Percentiles rank a stretch among this genome's conserved stretches.
These are phyloP conservation scores for Drosophila subsilvestris DNA, from an alignment of 2,888 invertebrate genomes.

Conservation along the genomic window DNA sequence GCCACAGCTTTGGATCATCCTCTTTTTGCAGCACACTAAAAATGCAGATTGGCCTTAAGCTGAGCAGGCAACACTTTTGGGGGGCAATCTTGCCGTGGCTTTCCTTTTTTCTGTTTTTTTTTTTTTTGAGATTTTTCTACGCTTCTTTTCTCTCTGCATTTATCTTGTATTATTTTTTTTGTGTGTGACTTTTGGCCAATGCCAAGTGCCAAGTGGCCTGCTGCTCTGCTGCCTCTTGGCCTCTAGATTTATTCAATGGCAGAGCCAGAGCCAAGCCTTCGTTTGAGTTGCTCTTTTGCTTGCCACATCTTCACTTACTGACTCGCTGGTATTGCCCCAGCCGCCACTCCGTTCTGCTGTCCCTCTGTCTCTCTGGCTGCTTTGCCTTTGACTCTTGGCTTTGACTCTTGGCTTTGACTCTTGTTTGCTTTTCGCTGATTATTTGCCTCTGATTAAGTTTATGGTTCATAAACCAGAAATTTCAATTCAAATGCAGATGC, in stretches of 20 bases:
- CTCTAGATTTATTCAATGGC: constrained; percentile 34
- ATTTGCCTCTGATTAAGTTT: constrained; percentile 69
- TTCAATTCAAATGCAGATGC: constrained; percentile 38
- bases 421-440: constrained; percentile 61
- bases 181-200: constrained; percentile 2
- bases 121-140: constrained; percentile 1
- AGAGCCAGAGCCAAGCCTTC: constrained; percentile 47
- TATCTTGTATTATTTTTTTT: constrained; percentile 8
- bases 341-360: background rate
- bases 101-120: constrained; percentile 4
- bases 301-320: constrained; percentile 1
- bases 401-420: constrained; percentile 16
- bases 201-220: constrained; percentile 22
- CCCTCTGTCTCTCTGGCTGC: constrained; percentile 5
- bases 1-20: background rate
- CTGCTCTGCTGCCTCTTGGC: constrained; percentile 16
- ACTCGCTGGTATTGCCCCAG: background rate
- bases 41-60: constrained; percentile 12
- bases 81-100: constrained; percentile 23
- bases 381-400: constrained; percentile 44
- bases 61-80: constrained; percentile 37
- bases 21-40: constrained; percentile 9
- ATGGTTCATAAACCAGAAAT: constrained; percentile 69
- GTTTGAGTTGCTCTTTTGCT: constrained; percentile 24
- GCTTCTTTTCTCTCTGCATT: background rate